Conservation (phyloP, 2,113 vertebrate genomes). For the Nibea coibor region DNA sequence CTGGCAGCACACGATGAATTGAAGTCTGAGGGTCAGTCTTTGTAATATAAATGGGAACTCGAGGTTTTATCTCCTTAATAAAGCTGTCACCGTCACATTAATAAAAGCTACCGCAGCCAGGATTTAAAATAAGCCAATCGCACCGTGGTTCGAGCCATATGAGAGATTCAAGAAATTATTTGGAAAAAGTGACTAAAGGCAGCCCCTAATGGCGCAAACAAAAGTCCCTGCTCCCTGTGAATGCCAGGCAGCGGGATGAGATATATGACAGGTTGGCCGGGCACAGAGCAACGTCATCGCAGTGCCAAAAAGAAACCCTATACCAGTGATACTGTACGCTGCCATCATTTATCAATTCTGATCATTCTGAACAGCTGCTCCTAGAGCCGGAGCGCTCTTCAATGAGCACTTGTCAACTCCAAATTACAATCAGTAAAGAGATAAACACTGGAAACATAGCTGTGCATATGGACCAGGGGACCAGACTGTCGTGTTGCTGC, state of each 20-base stretch:
- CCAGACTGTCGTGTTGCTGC: conserved; percentile 14
- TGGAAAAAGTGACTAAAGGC: background rate
- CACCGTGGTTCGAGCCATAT: background rate
- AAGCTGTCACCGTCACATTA: conserved; percentile 20
- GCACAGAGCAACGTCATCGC: conserved; percentile 1
- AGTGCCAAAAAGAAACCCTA: conserved; percentile 13
- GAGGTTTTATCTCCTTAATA: conserved; percentile 2
- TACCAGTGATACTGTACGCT: background rate
- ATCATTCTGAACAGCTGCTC: conserved; percentile 40
- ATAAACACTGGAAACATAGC: conserved; percentile 34
- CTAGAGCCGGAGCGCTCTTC: background rate
- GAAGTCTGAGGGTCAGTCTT: background rate
- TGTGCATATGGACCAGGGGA: background rate
- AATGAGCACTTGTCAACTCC: conserved; percentile 25
- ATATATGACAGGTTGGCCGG: background rate
- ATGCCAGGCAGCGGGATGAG: background rate
- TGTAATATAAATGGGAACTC: background rate
- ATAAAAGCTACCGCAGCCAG: background rate
- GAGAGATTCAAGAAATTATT: conserved; percentile 9
- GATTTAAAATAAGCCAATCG: conserved; percentile 27
- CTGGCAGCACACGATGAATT: background rate
- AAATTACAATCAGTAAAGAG: conserved; percentile 30
- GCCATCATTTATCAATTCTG: conserved; percentile 9
- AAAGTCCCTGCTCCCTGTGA: conserved; percentile 6
- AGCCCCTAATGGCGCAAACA: conserved; percentile 5